Conservation (phyloP, 2,113 vertebrate species). For the Chascanopsetta lugubris region DNA sequence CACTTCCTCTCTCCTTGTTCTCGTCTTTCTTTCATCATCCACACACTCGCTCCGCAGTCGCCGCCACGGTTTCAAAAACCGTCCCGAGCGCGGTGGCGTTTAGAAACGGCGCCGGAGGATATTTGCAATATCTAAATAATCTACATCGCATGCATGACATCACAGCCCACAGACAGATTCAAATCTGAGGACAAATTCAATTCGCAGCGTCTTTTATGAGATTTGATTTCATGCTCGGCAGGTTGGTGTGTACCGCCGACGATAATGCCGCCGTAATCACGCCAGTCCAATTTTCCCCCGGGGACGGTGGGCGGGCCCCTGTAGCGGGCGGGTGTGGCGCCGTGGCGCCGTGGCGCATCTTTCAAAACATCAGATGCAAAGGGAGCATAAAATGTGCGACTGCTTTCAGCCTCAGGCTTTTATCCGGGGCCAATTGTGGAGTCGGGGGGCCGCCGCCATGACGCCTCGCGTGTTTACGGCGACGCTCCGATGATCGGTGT, state of each 20-base stretch:
- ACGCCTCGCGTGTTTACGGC: neutral
- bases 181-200: conserved; percentile 50
- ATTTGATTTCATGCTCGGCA: conserved; percentile 62
- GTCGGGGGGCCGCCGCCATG: neutral
- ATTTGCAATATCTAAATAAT: conserved; percentile 1
- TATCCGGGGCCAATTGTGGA: conserved; percentile 12
- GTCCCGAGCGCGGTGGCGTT: neutral
- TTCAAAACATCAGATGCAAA: conserved; percentile 25
- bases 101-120: neutral
- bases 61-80: neutral
- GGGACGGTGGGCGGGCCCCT: conserved; percentile 10
- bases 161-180: conserved; percentile 17
- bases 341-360: conserved; percentile 8
- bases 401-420: conserved; percentile 25
- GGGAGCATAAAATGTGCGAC: conserved; percentile 23
- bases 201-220: conserved; percentile 51
- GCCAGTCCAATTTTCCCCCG: conserved; percentile 35
- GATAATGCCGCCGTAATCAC: conserved; percentile 37
- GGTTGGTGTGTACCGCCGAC: conserved; percentile 31
- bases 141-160: neutral
- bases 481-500: too few species aligned
- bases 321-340: too few species aligned
- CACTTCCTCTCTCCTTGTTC: neutral
- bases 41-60: conserved; percentile 4
- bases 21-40: conserved; percentile 17